Percentiles rank a stretch among this genome's conserved stretches.
These are phyloP conservation scores for Rhegmatorhina hoffmannsi DNA, from an alignment of 2,113 vertebrate species.

Conservation along the genomic window DNA sequence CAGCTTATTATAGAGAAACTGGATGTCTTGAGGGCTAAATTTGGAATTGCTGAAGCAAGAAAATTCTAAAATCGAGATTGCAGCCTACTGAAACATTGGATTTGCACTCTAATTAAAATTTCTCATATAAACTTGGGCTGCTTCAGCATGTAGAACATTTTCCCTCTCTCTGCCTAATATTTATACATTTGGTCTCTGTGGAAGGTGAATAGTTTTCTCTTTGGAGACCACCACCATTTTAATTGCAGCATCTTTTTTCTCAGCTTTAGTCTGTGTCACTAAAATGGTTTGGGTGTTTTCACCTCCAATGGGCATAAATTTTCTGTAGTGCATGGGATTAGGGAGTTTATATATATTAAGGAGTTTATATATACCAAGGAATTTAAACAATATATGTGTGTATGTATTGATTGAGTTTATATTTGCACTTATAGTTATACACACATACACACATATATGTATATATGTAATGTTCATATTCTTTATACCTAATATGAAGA, in stretches of 20 bases:
- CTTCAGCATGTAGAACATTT: not conserved
- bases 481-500: not conserved
- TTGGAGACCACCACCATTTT: not conserved
- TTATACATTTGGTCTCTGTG: not conserved
- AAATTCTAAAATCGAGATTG: slow-evolving; percentile 39
- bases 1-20: slow-evolving; percentile 27
- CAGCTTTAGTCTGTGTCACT: not conserved
- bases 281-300: not conserved
- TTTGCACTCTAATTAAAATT: slow-evolving; percentile 59
- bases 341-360: not conserved
- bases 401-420: not conserved
- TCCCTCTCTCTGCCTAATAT: not conserved
- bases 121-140: not conserved
- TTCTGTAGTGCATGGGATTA: not conserved
- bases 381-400: not conserved
- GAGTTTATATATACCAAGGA: not conserved
- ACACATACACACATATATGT: not conserved
- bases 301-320: not conserved
- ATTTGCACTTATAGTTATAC: not conserved
- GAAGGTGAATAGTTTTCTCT: not conserved
- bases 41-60: slow-evolving; percentile 55
- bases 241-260: not conserved
- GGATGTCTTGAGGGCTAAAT: slow-evolving; percentile 56
- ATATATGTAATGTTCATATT: not conserved
- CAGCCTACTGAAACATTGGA: slow-evolving; percentile 45